Base-by-base conservation (phyloP, 2,113 vertebrate genomes). In the Oostethus manadensis region DNA sequence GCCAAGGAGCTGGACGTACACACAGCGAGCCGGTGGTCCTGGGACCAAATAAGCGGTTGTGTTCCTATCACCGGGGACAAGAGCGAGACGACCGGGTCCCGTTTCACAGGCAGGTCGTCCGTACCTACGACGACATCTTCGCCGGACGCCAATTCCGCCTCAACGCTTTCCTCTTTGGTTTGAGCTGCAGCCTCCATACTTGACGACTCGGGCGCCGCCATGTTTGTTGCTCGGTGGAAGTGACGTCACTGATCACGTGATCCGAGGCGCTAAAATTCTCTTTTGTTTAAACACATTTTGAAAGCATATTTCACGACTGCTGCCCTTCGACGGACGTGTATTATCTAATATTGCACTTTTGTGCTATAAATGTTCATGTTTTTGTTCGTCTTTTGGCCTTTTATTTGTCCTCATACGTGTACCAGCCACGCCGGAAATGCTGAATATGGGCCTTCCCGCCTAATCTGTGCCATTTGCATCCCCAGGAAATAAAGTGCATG, bases 21-120 rank as follows among this genome's bases (percentile, higher is more conserved):
- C 55, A 92, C 94, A 1, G 94, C 90, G 60, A 98, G 86, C 53
- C 94, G 90, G 85, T 98, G 94, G 9, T 98, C 96, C 76, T 94
- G 91, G 0, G 95, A 94, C 96, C 95, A 98, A 35, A 87, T 63
- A 44, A 98, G 86, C 26, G 94, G 94, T 81, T 97, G 93, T 74
- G 91, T 22, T 18, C 96, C 94, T 85, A 91, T 93, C n/a, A 93
- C 89, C 0, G 92, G 75, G 13, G 92, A 83, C 72, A 92, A 67
- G 60, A 98, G 87, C 70, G 83, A 77, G 47, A 96, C 87, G 13
- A 85, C 89, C 15, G 95, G 94, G 0, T 96, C 93, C 45, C 94
- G 83, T 58, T 81, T 84, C 1, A 91, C 84, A 40, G 88, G 80
- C 0, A 60, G 64, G 15, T 60, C 56, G 13, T 58, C 60, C 64